Conservation (phyloP, 1,140 invertebrate genomes). For the Wasmannia auropunctata region DNA sequence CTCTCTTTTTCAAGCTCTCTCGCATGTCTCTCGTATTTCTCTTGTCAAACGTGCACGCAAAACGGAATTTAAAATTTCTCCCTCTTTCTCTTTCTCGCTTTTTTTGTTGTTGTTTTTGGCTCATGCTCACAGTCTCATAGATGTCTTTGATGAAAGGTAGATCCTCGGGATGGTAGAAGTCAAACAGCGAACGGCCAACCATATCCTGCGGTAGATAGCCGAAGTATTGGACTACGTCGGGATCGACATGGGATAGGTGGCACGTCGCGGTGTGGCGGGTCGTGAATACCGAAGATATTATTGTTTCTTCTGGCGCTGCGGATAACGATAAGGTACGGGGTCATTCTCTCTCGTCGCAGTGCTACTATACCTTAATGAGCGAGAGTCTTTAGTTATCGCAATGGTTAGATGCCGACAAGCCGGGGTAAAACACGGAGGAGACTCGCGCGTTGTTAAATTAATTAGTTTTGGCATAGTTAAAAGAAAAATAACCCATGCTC, state of each 20-base stretch:
- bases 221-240: slow-evolving; percentile 91
- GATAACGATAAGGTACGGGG: slow-evolving; percentile 60
- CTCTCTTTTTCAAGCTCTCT: neutral
- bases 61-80: slow-evolving; percentile 62
- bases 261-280: slow-evolving; percentile 92
- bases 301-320: slow-evolving; percentile 88
- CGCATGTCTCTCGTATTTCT: neutral
- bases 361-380: slow-evolving; percentile 2
- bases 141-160: slow-evolving; percentile 91
- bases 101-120: slow-evolving; percentile 42
- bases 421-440: neutral
- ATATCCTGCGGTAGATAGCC: slow-evolving; percentile 96
- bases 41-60: slow-evolving; percentile 67
- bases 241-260: slow-evolving; percentile 91
- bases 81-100: slow-evolving; percentile 44
- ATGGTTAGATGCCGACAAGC: slow-evolving; percentile 7
- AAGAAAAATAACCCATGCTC: neutral
- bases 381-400: slow-evolving; percentile 37
- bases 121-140: slow-evolving; percentile 91
- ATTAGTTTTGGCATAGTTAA: neutral
- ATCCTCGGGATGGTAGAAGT: slow-evolving; percentile 96
- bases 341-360: slow-evolving; percentile 55
- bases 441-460: neutral
- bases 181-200: slow-evolving; percentile 92
- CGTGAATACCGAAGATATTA: slow-evolving; percentile 88